Conservation (phyloP, 37 sponge, comb jelly and placozoan genomes). For the Diacarnus erythraeanus region DNA sequence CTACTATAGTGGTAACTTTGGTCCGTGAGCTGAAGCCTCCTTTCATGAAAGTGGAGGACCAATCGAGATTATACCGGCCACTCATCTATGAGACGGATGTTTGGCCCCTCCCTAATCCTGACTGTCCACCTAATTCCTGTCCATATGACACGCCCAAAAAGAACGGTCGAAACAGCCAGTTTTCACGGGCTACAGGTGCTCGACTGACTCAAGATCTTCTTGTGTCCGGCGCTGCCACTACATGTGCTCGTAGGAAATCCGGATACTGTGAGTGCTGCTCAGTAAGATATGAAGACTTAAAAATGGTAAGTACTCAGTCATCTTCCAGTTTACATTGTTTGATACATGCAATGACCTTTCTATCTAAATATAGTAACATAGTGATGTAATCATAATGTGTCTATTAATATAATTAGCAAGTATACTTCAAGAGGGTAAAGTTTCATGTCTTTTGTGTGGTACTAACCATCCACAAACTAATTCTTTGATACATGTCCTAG, state of each 20-base stretch:
- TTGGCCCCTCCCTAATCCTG: slow-evolving; percentile 44
- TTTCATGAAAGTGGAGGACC: slow-evolving; percentile 74
- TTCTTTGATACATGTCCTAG: no score
- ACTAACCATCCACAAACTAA: no score
- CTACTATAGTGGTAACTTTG: no score
- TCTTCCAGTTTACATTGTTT: no score
- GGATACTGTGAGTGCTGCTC: slow-evolving; percentile 78
- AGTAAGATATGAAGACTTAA: slow-evolving; percentile 28
- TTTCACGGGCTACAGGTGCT: slow-evolving; percentile 7
- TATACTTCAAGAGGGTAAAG: no score
- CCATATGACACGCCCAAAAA: slow-evolving; percentile 44
- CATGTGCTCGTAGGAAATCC: slow-evolving; percentile 21
- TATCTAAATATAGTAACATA: no score
- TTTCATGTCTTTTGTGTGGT: no score
- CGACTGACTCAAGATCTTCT: slow-evolving; percentile 3
- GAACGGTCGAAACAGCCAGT: neutral
- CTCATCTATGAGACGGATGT: slow-evolving; percentile 43
- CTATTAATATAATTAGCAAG: no score
- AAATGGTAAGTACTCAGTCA: slow-evolving; percentile 48
- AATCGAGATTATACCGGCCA: slow-evolving; percentile 47
- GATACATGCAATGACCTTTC: no score
- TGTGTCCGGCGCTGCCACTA: neutral
- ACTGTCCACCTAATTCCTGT: slow-evolving; percentile 28
- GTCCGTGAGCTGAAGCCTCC: slow-evolving; percentile 38
- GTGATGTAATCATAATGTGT: no score